Evolutionary conservation across 2,113 vertebrate genomes (phyloP).

Genomic region (Etheostoma spectabile): DNA sequence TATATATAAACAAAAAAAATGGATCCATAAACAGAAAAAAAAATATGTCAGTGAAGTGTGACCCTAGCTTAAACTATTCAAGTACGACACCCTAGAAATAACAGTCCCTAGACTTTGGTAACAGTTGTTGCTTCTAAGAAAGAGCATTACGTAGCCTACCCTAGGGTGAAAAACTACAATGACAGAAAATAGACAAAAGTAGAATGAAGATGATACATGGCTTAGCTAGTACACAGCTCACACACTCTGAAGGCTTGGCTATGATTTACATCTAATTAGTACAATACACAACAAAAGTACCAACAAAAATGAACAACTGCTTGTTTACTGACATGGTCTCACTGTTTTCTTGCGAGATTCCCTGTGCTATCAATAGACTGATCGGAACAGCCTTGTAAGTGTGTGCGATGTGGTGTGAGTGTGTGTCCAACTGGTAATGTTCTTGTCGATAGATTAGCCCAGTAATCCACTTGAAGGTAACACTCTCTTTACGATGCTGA

Average conservation of each 20-base stretch:
- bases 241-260: conserved; percentile 43
- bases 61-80: conserved; percentile 51
- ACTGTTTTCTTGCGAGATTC: conserved; percentile 48
- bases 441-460: conserved; percentile 58
- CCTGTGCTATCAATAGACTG: conserved; percentile 55
- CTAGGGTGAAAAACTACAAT: conserved; percentile 40
- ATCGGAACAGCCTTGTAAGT: conserved; percentile 33
- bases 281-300: conserved; percentile 46
- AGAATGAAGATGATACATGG: conserved; percentile 45
- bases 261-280: conserved; percentile 53
- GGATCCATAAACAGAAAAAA: conserved; percentile 41
- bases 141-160: conserved; percentile 56
- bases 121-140: conserved; percentile 79
- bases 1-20: too few species aligned
- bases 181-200: conserved; percentile 19
- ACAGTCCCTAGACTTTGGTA: conserved; percentile 80
- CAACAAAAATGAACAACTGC: too few species aligned
- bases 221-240: conserved; percentile 56
- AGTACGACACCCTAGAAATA: conserved; percentile 48
- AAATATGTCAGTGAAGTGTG: conserved; percentile 62
- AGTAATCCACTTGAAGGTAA: conserved; percentile 59
- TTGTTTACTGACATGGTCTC: conserved; percentile 48
- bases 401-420: conserved; percentile 20
- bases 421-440: conserved; percentile 36
- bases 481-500: conserved; percentile 33